These are phyloP conservation scores for Brotula barbata DNA, from an alignment of 2,797 vertebrate genomes.

Conservation along the genomic window DNA sequence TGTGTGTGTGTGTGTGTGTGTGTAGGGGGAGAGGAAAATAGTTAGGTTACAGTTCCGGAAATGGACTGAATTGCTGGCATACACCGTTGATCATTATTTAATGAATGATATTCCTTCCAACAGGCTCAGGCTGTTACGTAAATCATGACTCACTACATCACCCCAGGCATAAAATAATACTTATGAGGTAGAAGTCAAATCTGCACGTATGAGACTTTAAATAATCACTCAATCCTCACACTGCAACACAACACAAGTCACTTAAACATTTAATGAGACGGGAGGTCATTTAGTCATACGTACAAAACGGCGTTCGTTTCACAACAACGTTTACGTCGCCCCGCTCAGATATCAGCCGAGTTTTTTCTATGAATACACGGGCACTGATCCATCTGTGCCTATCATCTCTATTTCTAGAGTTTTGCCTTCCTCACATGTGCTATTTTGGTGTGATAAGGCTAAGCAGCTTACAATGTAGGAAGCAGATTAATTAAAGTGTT, in stretches of 20 bases:
- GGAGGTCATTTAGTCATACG: constrained; percentile 11
- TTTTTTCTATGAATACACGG: constrained; percentile 36
- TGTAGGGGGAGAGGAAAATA: constrained; percentile 33
- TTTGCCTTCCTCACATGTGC: constrained; percentile 49
- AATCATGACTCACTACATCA: constrained; percentile 72
- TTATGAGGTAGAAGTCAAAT: constrained; percentile 70
- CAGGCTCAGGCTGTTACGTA: constrained; percentile 66
- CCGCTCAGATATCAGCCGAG: constrained; percentile 53
- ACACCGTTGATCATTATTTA: constrained; percentile 69
- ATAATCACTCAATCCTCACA: constrained; percentile 33
- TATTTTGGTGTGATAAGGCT: constrained; percentile 72
- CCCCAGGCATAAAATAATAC: constrained; percentile 73
- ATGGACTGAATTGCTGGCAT: constrained; percentile 32
- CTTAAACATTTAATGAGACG: constrained; percentile 25
- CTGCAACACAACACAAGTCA: constrained; percentile 40
- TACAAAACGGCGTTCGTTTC: constrained; percentile 24
- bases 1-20: constrained; percentile 10
- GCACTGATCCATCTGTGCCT: constrained; percentile 40
- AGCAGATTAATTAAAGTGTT: constrained; percentile 78
- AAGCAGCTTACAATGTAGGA: constrained; percentile 71
- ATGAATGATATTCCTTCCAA: constrained; percentile 67
- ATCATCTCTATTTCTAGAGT: constrained; percentile 32
- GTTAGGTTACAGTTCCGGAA: constrained; percentile 35
- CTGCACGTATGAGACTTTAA: constrained; percentile 51
- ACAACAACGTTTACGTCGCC: constrained; percentile 50